Base-by-base conservation (phyloP, 1,140 invertebrate species). In the Diachasma alloeum region DNA sequence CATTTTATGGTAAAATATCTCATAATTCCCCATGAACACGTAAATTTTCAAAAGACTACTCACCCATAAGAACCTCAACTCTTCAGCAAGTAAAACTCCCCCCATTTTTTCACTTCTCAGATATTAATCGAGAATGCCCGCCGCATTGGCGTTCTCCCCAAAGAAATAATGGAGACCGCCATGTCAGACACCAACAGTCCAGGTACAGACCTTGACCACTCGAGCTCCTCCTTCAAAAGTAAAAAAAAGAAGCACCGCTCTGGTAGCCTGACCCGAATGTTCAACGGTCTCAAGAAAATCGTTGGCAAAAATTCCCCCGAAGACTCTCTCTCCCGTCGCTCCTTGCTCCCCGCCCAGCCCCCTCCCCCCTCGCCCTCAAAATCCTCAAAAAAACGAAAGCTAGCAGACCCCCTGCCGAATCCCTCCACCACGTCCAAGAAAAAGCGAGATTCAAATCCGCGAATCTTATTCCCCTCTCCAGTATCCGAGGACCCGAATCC, bases 101-200 rank as follows among this genome's bases (percentile, higher is more conserved):
- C 48, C 13, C 19, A 66, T 53, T 75, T 36, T 22, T 17, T 17
- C 17, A 11, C 48, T 48, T 75, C 15, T 53, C 83, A 96, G 92
- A 88, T 94, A 80, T 90, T 97, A 70, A 96, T 97, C 79, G 92
- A 94, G 86, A 94, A 96, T 89, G 92, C 95, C 9, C 90, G 92
- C 75, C 86, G 90, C 78, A 94, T 97, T 85, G 95, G 95, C 67
- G 86, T 93, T 70, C 86, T 96, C 75, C 94, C 94, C 9, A 91
- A 93, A 76, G 83, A 86, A 77, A 87, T 93, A 10, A 84, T 87
- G 19, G 89, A 91, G 79, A 84, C 82, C 81, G 83, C 92, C 73
- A 87, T 90, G 87, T 84, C 90, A 37, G 91, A 92, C 85, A 85
- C 84, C 67, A 81, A 83, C 19, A 91, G 90, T 73, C 80, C 87